Base-by-base conservation (phyloP, 2,888 invertebrate species). In the Drosophila buzzatii region DNA sequence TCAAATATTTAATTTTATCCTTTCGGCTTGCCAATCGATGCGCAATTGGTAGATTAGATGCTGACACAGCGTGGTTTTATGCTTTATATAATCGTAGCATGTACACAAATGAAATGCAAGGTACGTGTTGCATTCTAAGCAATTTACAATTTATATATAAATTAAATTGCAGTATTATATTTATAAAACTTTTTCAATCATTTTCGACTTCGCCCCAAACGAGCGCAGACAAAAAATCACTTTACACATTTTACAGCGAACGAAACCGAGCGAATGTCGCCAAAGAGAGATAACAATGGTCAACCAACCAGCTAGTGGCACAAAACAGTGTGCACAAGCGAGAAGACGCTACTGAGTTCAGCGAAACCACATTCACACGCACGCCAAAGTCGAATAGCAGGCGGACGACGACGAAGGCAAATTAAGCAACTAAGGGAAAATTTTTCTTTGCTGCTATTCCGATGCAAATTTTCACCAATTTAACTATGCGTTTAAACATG, bases 161-260 rank as follows among this genome's bases (percentile, higher is more conserved):
- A 69, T 70, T 77, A 44, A 72, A 73, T 58, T 80, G 68, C 68
- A 70, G 60, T 75, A 76, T 71, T 83, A 74, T 73, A 90, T 77
- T 81, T 77, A 86, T 84, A 77, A 81, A 79, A 81, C 85, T 70
- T 74, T 79, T 90, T 86, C 72, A 70, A 90, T 74, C 85, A 84
- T 82, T 88, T 90, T 90, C 90, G 90, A 86, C 86, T 90, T 86
- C 90, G 74, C 87, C 89, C 90, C 76, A 86, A 90, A 74, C 80
- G 88, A 82, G 73, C 73, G 51, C 76, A 82, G 73, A 82, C 79
- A 81, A 90, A 89, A 90, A 86, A 86, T 90, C 86, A 84, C 86
- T 90, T 86, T 89, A 86, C 86, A 82, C 82, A 82, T 79, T 85
- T 82, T 82, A 82, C 85, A 85, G 71, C 79, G 82, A 80, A 76